Evolutionary conservation across 1,140 invertebrate species (phyloP).

Genomic region (Papilio helenus): DNA sequence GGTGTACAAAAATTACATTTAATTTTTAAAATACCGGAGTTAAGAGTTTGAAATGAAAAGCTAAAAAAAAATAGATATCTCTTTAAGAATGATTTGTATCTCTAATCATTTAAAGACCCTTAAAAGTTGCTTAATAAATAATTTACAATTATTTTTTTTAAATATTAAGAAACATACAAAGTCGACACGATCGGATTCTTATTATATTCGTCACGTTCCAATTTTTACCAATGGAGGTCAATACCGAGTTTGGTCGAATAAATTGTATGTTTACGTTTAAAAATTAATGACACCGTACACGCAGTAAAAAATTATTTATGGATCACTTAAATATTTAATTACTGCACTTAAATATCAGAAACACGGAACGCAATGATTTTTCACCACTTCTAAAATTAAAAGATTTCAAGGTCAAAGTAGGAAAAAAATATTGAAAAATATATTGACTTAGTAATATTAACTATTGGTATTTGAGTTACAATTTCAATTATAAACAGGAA

Average conservation of each 20-base stretch:
- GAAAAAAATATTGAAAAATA: neutral
- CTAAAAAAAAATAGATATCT: too few species aligned
- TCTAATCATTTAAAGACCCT: neutral
- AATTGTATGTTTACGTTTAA: constrained; percentile 28
- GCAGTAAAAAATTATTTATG: neutral
- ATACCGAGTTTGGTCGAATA: constrained; percentile 58
- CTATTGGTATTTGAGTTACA: too few species aligned
- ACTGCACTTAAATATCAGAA: neutral
- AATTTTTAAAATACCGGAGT: too few species aligned
- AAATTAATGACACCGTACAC: neutral
- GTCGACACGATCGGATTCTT: constrained; percentile 32
- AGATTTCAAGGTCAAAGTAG: neutral
- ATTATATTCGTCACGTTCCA: constrained; percentile 66
- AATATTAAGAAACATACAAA: constrained; percentile 26
- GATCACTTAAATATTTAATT: neutral
- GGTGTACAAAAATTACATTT: too few species aligned
- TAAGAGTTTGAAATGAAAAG: too few species aligned
- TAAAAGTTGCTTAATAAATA: neutral
- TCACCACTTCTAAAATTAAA: neutral
- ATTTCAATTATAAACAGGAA: too few species aligned
- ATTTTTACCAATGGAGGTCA: constrained; percentile 69
- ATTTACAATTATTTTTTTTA: neutral
- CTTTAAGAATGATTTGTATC: neutral
- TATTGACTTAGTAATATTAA: too few species aligned
- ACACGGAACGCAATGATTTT: neutral